These are phyloP conservation scores for Ellobius talpinus DNA, from an alignment of 2,113 vertebrate genomes.

Conservation along the genomic window DNA sequence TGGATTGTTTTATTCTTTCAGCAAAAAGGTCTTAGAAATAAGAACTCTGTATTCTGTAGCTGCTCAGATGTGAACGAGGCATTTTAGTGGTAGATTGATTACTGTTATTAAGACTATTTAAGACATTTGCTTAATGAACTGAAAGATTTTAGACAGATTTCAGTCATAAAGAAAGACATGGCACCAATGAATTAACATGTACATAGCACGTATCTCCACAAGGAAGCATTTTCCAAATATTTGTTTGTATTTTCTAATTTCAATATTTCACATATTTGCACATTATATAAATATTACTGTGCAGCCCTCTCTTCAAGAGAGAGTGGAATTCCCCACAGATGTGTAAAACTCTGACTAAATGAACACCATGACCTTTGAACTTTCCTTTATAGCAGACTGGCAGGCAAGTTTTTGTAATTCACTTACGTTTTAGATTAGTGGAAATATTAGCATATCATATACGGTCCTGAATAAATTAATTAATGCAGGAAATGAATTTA, in stretches of 20 bases:
- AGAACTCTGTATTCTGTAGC: background rate
- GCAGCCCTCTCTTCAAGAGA: background rate
- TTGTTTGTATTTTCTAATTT: constrained; percentile 5
- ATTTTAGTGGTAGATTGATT: background rate
- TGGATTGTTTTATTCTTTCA: background rate
- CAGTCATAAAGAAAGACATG: background rate
- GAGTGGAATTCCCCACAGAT: background rate
- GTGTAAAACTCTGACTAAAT: background rate
- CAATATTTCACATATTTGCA: background rate
- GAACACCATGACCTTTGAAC: background rate
- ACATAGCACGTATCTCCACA: background rate
- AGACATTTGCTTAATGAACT: background rate
- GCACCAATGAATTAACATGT: background rate
- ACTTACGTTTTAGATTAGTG: constrained; percentile 26
- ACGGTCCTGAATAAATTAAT: background rate
- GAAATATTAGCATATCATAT: background rate
- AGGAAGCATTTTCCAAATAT: background rate
- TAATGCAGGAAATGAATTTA: background rate
- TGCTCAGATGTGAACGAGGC: background rate
- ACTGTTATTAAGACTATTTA: background rate
- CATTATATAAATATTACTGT: background rate
- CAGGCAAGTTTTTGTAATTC: background rate
- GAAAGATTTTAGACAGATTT: background rate
- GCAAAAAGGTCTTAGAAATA: background rate
- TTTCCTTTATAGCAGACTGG: background rate